These are phyloP conservation scores for Cecropterus lyciades DNA, from an alignment of 1,140 invertebrate genomes.

Conservation along the genomic window DNA sequence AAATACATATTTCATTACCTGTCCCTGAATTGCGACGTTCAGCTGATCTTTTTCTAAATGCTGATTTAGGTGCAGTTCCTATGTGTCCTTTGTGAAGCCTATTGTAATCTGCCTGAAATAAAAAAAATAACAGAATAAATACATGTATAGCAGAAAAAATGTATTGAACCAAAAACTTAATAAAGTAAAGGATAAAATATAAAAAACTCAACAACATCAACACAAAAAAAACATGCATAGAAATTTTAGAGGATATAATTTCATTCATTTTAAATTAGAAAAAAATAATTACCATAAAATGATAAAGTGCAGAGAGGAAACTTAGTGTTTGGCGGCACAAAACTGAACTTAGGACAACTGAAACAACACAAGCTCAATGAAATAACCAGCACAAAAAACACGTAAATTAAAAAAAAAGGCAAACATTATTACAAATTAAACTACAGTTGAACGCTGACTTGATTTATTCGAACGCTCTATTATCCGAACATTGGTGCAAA, in stretches of 20 bases:
- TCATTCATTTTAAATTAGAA: not conserved
- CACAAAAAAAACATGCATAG: not conserved
- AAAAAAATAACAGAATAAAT: not conserved
- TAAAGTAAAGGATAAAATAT: not conserved
- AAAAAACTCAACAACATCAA: not conserved
- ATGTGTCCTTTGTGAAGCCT: constrained; percentile 73
- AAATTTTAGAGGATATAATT: not conserved
- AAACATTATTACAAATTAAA: too few relatives aligned
- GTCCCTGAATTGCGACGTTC: constrained; percentile 57
- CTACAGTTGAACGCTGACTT: too few relatives aligned
- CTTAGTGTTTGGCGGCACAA: constrained; percentile 34
- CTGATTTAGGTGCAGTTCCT: constrained; percentile 71
- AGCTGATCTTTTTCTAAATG: constrained; percentile 58
- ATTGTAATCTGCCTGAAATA: constrained; percentile 73
- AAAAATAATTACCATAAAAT: constrained; percentile 32
- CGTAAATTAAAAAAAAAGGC: too few relatives aligned
- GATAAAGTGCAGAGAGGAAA: constrained; percentile 25
- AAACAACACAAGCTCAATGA: constrained; percentile 41
- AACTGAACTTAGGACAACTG: constrained; percentile 38
- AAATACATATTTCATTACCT: too few relatives aligned
- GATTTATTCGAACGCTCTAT: too few relatives aligned
- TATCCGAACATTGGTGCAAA: too few relatives aligned
- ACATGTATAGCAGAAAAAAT: not conserved
- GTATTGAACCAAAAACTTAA: too few relatives aligned
- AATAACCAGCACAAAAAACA: constrained; percentile 28